Evolutionary conservation across 2,888 invertebrate species (phyloP).

Genomic region (Emesis furor): DNA sequence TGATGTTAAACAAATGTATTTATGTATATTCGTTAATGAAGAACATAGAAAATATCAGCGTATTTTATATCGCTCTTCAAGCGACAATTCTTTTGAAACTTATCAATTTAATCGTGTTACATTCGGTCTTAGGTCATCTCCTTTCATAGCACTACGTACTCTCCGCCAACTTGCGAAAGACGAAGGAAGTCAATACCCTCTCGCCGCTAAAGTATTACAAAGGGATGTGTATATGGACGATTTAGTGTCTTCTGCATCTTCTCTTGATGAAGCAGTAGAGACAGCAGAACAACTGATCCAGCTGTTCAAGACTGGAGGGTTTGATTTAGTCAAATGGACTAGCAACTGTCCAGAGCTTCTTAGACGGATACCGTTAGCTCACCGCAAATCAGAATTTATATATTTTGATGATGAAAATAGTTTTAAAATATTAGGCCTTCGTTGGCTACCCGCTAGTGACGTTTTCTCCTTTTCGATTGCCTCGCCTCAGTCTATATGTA

Average conservation of each 20-base stretch:
- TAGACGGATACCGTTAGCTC: conserved; percentile 40
- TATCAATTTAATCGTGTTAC: no score
- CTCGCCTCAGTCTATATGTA: conserved; percentile 1
- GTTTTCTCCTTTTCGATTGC: conserved; percentile 35
- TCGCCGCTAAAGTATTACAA: conserved; percentile 48
- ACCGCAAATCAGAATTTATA: conserved; percentile 31
- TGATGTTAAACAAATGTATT: conserved; percentile 43
- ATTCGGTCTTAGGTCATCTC: no score
- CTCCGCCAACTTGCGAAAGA: conserved; percentile 40
- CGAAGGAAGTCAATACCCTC: conserved; percentile 28
- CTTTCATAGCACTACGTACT: no score
- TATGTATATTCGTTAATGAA: conserved; percentile 32
- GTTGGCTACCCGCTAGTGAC: conserved; percentile 46
- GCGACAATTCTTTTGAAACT: neutral
- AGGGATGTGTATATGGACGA: conserved; percentile 60
- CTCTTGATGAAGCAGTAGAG: conserved; percentile 37
- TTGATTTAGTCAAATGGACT: conserved; percentile 59
- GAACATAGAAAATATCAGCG: conserved; percentile 45
- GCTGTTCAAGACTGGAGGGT: conserved; percentile 48
- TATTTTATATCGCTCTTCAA: conserved; percentile 50
- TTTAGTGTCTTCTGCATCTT: conserved; percentile 39
- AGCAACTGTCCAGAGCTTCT: conserved; percentile 48
- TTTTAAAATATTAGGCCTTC: conserved; percentile 54
- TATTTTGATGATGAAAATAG: conserved; percentile 32
- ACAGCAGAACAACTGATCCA: conserved; percentile 36